phyloP scores from a whole-genome alignment of 2,113 vertebrate species.

The Ptilorrhoa leucosticta region DNA sequence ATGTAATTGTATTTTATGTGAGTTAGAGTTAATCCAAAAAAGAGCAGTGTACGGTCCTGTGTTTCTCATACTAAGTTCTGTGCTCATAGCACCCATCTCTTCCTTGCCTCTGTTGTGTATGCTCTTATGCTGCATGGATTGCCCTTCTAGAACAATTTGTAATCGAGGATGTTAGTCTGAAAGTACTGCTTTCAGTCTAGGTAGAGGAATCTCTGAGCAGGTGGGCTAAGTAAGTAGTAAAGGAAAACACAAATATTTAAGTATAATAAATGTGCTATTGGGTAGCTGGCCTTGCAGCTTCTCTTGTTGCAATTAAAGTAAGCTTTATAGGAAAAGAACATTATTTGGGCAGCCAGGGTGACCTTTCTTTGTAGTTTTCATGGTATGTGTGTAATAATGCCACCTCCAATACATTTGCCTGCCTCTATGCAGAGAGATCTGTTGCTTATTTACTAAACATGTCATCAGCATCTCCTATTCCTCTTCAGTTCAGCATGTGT shows the following conservation, averaged over 20 bases:
- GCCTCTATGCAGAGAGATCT: neutral
- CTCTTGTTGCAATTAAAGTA: neutral
- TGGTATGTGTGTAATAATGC: neutral
- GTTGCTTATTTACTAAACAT: neutral
- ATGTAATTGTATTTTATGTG: neutral
- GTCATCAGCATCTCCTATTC: neutral
- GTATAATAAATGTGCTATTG: neutral
- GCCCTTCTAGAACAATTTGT: neutral
- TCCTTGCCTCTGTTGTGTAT: neutral
- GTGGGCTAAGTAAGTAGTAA: neutral
- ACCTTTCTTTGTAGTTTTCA: neutral
- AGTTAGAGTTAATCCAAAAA: neutral
- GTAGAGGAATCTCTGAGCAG: neutral
- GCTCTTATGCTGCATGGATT: neutral
- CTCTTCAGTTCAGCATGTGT: neutral
- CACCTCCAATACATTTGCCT: neutral
- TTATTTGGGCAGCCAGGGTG: neutral
- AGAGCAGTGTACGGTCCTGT: fast-evolving
- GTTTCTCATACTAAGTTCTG: neutral
- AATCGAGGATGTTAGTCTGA: neutral
- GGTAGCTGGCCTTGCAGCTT: neutral
- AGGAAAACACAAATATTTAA: neutral
- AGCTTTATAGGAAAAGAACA: neutral
- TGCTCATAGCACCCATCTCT: neutral
- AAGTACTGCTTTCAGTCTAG: neutral